phyloP scores from a whole-genome alignment of 2,888 invertebrate genomes.

The Trachelus troglodyta region DNA sequence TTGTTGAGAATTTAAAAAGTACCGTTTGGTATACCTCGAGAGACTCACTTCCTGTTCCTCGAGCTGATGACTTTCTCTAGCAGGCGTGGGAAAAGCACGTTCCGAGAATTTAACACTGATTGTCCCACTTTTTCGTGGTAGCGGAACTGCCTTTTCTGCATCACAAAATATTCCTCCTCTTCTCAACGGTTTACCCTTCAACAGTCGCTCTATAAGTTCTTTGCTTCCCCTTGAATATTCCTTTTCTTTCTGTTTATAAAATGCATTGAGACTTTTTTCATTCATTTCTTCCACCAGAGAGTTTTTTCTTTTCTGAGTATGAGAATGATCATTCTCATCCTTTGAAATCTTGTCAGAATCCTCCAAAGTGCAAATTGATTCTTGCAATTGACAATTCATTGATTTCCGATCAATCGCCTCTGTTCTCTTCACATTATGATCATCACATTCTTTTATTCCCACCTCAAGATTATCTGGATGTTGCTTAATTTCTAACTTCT shows the following conservation, averaged over 20 bases:
- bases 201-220: conserved; percentile 39
- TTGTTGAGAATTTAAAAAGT: neutral
- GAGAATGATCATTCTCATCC: neutral
- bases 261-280: conserved; percentile 24
- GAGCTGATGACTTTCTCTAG: conserved; percentile 76
- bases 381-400: conserved; percentile 1
- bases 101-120: conserved; percentile 80
- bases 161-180: conserved; percentile 56
- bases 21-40: neutral
- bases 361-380: conserved; percentile 28
- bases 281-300: conserved; percentile 14
- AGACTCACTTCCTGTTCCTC: conserved; percentile 76
- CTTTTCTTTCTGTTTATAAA: conserved; percentile 22
- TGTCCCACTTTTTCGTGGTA: conserved; percentile 70
- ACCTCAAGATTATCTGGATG: neutral
- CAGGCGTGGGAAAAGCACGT: conserved; percentile 84
- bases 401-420: neutral
- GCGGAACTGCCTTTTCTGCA: conserved; percentile 68
- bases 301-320: neutral
- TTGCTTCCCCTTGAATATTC: conserved; percentile 19
- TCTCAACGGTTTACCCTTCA: conserved; percentile 44
- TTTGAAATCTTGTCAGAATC: conserved; percentile 32
- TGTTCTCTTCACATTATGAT: neutral
- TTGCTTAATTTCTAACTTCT: neutral
- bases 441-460: neutral